Evolutionary conservation across 92 coral and sea anemone species (phyloP), one percentile per base, ranked within the genome.

Genomic region (Epizoanthus scotinus): DNA sequence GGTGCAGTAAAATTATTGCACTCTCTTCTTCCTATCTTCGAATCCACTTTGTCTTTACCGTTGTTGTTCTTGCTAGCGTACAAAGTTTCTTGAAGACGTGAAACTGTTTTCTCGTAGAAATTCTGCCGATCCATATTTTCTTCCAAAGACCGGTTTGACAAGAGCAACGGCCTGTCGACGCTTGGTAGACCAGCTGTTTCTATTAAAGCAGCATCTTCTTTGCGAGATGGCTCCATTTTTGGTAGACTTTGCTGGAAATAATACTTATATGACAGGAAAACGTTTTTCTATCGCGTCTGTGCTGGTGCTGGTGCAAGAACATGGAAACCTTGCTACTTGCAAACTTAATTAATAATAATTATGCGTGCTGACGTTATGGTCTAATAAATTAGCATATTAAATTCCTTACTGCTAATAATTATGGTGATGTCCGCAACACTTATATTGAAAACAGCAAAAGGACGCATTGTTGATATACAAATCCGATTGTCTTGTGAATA

Each of bases 81-180:
- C 19, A 29, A 24, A 25, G 60, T 73, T 47, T 75, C 67, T 31
- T 75, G 60, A 52, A 58, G 54, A 8, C 67, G 38, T 40, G 81
- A 75, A 21, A 53, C 81, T 44, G 59, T 75, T 75, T 75, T 75
- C 67, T 75, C 81, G 68, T 75, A 75, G 67, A 75, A 75, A 21
- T 75, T 20, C 44, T 58, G 67, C 44, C 81, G 67, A 59, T 75
- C 81, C 50, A 75, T 58, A 58, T 42, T 75, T 24, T 75, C 81
- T 13, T 75, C 81, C 27, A 59, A 28, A 14, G 81, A 75, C 68
- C 81, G 22, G 63, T 75, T 75, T 59, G 81, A 58, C 81, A 58
- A 29, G 18, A 75, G 53, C 81, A 75, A 59, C 38, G 81, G 81
- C 36, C 81, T 58, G 53, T 75, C 57, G 10, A 26, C 8, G 25